phyloP scores from a whole-genome alignment of 2,797 vertebrate genomes.

The Notamacropus eugenii region DNA sequence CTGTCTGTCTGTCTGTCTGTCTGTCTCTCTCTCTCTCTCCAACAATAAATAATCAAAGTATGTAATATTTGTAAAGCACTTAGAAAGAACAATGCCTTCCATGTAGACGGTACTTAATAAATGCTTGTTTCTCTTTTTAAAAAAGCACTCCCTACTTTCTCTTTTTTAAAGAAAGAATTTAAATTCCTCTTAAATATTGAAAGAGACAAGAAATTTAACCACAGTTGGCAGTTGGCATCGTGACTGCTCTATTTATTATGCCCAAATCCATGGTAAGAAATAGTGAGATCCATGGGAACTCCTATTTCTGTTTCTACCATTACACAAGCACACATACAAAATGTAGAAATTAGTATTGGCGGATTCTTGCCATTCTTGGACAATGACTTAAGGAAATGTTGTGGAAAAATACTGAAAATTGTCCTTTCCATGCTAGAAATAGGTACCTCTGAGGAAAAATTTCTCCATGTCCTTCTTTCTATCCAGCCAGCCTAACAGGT shows the following conservation, averaged over 20 bases:
- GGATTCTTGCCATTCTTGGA: not conserved
- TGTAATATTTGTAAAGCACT: not conserved
- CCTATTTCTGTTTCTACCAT: not conserved
- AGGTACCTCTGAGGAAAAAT: conserved; percentile 17
- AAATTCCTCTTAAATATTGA: conserved; percentile 51
- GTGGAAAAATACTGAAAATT: not conserved
- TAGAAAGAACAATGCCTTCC: not conserved
- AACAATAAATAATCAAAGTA: not conserved
- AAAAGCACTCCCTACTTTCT: conserved; percentile 59
- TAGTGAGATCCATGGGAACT: not conserved
- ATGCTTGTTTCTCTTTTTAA: conserved; percentile 20
- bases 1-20: too few relatives aligned
- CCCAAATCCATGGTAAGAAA: not conserved
- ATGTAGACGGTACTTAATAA: not conserved
- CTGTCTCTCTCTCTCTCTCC: too few relatives aligned
- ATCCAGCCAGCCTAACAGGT: not conserved
- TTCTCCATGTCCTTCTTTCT: not conserved
- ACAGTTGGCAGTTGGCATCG: conserved; percentile 27
- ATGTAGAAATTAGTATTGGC: not conserved
- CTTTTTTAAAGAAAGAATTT: conserved; percentile 35
- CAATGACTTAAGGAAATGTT: not conserved
- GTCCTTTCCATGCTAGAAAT: not conserved
- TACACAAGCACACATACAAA: not conserved
- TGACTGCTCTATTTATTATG: conserved; percentile 29
- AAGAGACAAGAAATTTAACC: conserved; percentile 56